These are phyloP conservation scores for Cyanoderma ruficeps DNA, from an alignment of 2,113 vertebrate genomes.

Conservation along the genomic window DNA sequence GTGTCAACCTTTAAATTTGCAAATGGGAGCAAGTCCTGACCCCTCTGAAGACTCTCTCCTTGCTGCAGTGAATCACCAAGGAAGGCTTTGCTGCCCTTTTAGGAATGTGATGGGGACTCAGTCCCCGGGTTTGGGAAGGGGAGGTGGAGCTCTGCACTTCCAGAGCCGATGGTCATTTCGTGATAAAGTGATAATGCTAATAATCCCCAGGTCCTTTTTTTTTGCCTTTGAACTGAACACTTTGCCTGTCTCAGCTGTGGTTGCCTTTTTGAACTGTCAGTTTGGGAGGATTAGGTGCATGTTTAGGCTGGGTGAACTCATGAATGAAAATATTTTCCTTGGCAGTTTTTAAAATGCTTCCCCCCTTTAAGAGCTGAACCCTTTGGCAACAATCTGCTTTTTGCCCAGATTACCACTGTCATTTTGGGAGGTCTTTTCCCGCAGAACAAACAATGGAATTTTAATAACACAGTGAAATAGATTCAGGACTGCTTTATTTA, in stretches of 20 bases:
- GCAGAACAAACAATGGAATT: conserved; percentile 69
- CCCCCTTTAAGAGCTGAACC: conserved; percentile 45
- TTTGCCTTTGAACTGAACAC: conserved; percentile 73
- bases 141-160: conserved; percentile 18
- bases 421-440: conserved; percentile 65
- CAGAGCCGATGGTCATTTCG: conserved; percentile 68
- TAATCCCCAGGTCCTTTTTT: conserved; percentile 59
- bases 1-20: background rate
- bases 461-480: conserved; percentile 60
- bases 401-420: conserved; percentile 69
- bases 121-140: conserved; percentile 17
- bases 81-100: conserved; percentile 25
- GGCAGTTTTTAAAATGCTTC: conserved; percentile 73
- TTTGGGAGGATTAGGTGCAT: conserved; percentile 81
- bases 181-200: conserved; percentile 70
- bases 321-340: conserved; percentile 87
- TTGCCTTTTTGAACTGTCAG: conserved; percentile 80
- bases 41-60: background rate
- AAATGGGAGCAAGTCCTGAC: background rate
- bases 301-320: conserved; percentile 85
- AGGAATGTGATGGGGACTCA: background rate
- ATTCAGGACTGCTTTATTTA: conserved; percentile 23
- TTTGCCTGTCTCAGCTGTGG: conserved; percentile 66
- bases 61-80: fast-evolving
- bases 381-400: conserved; percentile 65